phyloP scores from a whole-genome alignment of 92 coral and sea anemone genomes.

The Desmophyllum pertusum region DNA sequence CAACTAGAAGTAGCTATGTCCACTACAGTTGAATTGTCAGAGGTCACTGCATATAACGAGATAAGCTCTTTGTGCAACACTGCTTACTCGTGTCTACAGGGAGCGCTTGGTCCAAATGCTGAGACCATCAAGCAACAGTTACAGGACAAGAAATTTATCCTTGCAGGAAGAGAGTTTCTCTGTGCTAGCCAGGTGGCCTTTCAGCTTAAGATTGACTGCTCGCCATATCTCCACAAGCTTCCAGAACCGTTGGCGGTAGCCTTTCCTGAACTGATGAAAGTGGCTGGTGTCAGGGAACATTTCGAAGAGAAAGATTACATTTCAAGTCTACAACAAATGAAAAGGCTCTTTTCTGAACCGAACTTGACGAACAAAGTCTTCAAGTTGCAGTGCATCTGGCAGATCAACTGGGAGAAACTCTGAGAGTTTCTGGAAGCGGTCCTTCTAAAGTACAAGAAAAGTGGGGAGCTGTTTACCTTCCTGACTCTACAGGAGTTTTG shows the following conservation, averaged over 20 bases:
- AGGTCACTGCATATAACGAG: too few species aligned
- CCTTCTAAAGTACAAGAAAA: neutral
- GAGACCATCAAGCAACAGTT: too few species aligned
- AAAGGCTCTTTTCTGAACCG: neutral
- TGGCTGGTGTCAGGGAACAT: constrained; percentile 49
- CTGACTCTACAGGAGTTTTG: constrained; percentile 51
- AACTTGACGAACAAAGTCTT: neutral
- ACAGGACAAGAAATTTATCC: constrained; percentile 32
- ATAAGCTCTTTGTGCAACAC: too few species aligned
- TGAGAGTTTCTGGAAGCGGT: neutral
- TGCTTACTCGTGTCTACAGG: too few species aligned
- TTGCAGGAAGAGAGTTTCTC: constrained; percentile 47
- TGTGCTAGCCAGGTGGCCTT: constrained; percentile 56
- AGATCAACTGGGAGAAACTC: neutral
- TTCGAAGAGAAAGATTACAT: constrained; percentile 62
- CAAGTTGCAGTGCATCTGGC: constrained; percentile 14
- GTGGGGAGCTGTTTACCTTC: constrained; percentile 45
- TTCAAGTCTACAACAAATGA: constrained; percentile 37
- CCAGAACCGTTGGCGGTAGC: constrained; percentile 18
- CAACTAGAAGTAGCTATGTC: constrained; percentile 50
- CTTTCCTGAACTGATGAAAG: constrained; percentile 41
- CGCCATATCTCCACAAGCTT: constrained; percentile 64
- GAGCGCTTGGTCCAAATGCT: too few species aligned
- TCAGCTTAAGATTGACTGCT: constrained; percentile 32
- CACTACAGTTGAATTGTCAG: constrained; percentile 25